A percentile compares a stretch with the other conserved stretches of the same genome.
These are phyloP conservation scores for Manis pentadactyla DNA, from an alignment of 2,797 vertebrate genomes.

Conservation along the genomic window DNA sequence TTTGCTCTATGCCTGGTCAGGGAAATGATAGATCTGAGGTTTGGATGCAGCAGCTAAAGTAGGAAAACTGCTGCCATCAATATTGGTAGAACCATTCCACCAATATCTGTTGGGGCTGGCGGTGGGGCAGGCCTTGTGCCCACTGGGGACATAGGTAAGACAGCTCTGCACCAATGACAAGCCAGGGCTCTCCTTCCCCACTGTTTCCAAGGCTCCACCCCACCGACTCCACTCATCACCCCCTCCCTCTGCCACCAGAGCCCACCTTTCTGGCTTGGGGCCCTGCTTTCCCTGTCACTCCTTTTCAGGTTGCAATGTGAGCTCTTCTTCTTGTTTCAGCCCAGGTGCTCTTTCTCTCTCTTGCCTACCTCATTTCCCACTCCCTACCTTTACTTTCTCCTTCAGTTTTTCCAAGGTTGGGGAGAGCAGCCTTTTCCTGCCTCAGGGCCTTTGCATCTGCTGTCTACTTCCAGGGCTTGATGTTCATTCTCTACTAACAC, in stretches of 20 bases:
- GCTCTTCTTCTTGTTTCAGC: background rate
- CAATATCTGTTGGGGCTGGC: rapidly evolving
- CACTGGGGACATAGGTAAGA: background rate
- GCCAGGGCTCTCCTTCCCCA: background rate
- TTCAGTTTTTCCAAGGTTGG: background rate
- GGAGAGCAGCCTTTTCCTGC: background rate
- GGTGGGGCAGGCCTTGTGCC: background rate
- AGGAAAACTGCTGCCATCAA: no score
- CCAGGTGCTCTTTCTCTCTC: background rate
- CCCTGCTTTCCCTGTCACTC: background rate
- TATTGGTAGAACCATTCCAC: background rate
- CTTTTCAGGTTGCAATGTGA: background rate
- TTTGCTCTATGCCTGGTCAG: background rate
- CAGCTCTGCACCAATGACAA: background rate
- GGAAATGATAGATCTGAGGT: background rate
- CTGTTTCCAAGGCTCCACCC: background rate
- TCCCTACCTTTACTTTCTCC: background rate
- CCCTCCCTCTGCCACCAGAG: rapidly evolving
- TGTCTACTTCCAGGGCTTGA: background rate
- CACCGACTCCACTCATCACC: no score
- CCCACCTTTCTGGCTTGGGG: background rate
- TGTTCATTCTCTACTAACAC: background rate
- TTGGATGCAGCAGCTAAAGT: background rate
- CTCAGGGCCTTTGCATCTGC: background rate
- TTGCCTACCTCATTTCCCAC: background rate